These are phyloP conservation scores for Xiphophorus hellerii DNA, from an alignment of 2,113 vertebrate species.

Conservation along the genomic window DNA sequence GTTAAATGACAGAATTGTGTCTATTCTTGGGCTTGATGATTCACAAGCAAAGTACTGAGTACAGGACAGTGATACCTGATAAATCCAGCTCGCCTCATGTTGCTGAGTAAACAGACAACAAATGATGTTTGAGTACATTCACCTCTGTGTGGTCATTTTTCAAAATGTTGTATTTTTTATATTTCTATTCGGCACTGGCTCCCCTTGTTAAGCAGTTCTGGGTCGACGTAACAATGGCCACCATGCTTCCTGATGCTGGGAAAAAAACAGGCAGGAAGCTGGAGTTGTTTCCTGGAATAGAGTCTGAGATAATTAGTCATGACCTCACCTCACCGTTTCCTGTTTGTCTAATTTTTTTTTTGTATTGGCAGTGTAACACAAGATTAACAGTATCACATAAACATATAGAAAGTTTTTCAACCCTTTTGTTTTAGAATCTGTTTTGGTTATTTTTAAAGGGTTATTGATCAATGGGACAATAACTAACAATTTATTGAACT, in stretches of 20 bases:
- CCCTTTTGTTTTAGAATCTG: background rate
- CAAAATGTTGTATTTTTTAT: background rate
- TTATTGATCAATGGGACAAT: background rate
- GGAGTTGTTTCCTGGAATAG: slow-evolving; percentile 76
- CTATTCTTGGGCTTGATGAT: slow-evolving; percentile 29
- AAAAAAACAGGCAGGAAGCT: slow-evolving; percentile 68
- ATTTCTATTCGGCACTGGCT: background rate
- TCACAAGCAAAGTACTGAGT: slow-evolving; percentile 22
- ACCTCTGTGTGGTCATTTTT: background rate
- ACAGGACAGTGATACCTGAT: slow-evolving; percentile 2
- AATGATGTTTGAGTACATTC: background rate
- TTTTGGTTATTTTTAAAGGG: background rate
- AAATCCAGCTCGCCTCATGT: background rate
- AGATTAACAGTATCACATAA: background rate
- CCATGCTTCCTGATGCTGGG: slow-evolving; percentile 19
- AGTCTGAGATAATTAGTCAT: slow-evolving; percentile 45
- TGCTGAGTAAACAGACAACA: background rate
- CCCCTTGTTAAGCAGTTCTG: background rate
- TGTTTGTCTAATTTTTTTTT: slow-evolving; percentile 51
- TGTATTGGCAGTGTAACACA: background rate
- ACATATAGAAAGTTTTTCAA: background rate
- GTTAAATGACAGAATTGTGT: background rate
- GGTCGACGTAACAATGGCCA: slow-evolving; percentile 17
- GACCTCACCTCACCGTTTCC: slow-evolving; percentile 58
- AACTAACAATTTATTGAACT: background rate